Base-by-base conservation (phyloP, 2,797 vertebrate genomes). In the Diglossa cyanea region DNA sequence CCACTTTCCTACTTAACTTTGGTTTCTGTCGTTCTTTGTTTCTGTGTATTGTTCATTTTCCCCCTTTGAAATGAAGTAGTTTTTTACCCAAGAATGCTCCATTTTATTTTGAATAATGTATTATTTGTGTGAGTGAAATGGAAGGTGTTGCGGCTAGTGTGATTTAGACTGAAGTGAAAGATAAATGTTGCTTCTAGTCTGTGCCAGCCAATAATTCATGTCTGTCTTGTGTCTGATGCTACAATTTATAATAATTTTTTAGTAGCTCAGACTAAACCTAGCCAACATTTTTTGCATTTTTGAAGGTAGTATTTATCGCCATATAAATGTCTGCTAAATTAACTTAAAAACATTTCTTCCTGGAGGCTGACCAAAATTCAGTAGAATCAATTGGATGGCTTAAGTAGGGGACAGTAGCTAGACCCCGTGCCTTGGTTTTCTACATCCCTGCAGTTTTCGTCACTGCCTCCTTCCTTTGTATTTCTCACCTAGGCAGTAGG, bases 361-460 rank as follows among this genome's bases (percentile, higher is more conserved):
- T 97, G 98, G 98, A 98, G 95, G 95, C 98, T 98, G 98, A 98
- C 98, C 98, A 98, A 98, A 98, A 97, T 97, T 96, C 94, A 96
- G 86, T 96, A 95, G 94, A 95, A 95, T 98, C 97, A 89, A 97
- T 95, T 97, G 97, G 97, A 96, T 96, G 97, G 98, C 95, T 97
- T 97, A 97, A 96, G 92, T 95, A 97, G 94, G 98, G 97, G 96
- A 94, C 92, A 96, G 88, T 97, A 97, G 95, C 93, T 96, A 98
- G 97, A 97, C 95, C 96, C 97, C 87, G 98, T 98, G 97, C 97
- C 98, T 98, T 98, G 96, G 96, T 95, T 97, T 98, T 97, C 98
- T 98, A 93, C 97, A 97, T 97, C 97, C 95, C 94, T 95, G 94
- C 91, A 84, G 95, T 95, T 98, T 97, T 97, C 6, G 30, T 96